Percentiles rank a stretch among this genome's conserved stretches.
These are phyloP conservation scores for Mesorhabditis sp. DNA, from an alignment of 2,888 invertebrate genomes.

Conservation along the genomic window DNA sequence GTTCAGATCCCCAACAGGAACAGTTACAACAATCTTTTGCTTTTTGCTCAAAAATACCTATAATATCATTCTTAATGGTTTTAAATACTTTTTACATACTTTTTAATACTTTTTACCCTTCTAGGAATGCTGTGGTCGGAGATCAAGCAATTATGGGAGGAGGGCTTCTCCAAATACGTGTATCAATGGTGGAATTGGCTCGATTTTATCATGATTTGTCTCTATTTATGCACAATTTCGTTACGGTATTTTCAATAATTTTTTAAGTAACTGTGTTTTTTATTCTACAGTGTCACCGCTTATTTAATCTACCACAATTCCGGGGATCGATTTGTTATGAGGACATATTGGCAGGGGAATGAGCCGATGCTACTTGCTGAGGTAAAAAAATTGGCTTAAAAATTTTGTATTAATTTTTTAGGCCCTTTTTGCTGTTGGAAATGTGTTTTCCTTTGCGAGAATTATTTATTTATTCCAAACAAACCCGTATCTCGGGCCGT, in stretches of 20 bases:
- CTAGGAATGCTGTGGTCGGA: conserved; percentile 65
- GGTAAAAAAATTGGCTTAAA: conserved; percentile 37
- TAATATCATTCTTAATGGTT: no score
- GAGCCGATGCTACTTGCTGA: conserved; percentile 65
- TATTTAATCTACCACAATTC: conserved; percentile 38
- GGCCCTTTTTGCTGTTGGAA: conserved; percentile 64
- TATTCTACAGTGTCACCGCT: conserved; percentile 28
- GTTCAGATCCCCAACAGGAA: no score
- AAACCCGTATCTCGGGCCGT: conserved; percentile 65
- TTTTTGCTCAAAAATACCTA: no score
- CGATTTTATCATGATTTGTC: conserved; percentile 66
- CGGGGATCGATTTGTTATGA: conserved; percentile 36
- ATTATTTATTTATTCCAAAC: conserved; percentile 66
- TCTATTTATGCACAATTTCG: conserved; percentile 65
- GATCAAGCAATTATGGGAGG: conserved; percentile 66
- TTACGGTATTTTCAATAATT: conserved; percentile 54
- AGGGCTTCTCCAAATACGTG: conserved; percentile 64
- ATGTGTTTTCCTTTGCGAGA: conserved; percentile 65
- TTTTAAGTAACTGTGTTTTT: neutral
- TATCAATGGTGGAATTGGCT: conserved; percentile 67
- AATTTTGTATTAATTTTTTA: neutral
- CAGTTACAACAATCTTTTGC: no score
- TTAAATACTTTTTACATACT: neutral
- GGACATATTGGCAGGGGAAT: conserved; percentile 62
- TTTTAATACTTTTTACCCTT: neutral